Base-by-base conservation (phyloP, 2,113 vertebrate genomes). In the Psophia crepitans region DNA sequence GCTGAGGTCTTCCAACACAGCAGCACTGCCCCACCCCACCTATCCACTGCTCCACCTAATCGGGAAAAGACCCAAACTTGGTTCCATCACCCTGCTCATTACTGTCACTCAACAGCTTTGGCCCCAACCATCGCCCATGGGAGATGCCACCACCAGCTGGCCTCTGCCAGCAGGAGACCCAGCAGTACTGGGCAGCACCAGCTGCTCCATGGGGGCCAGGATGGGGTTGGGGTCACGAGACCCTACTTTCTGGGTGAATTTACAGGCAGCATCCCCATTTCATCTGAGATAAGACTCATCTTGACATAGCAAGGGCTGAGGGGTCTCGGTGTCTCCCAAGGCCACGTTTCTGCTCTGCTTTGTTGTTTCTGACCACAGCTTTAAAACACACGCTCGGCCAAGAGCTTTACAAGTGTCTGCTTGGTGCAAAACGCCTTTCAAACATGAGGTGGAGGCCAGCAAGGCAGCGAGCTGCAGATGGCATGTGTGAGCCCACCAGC, bases 321-420 rank as follows among this genome's bases (percentile, higher is more conserved):
- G 57, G 23, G 65, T 48, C 70, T 78, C 2, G 0, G 76, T 3
- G 1, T 14, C n/a, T 39, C 71, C 79, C 0, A 0, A 39, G 51
- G 51, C 49, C 49, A 32, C 1, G 0, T 61, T 81, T 64, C 58
- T 87, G 58, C 64, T 58, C 35, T 32, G 57, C 19, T 39, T 49
- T 44, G n/a, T 70, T 61, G 5, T 41, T 93, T 41, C 44, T n/a
- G 39, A 17, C 43, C 3, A 1, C 12, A 22, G 2, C 24, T 79
- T 71, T 18, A 2, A 18, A 17, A 4, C 13, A 3, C 18, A 1
- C 1, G 1, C 28, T 57, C 0, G 2, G 43, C 35, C 30, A 5
- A 23, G 85, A 48, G 88, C 66, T 80, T 46, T 8, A 30, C 41
- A 5, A 63, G 41, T 1, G 0, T 20, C 21, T 27, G 43, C 68